These are phyloP conservation scores for Elysia crispata DNA, from an alignment of 2,888 invertebrate genomes.

Conservation along the genomic window DNA sequence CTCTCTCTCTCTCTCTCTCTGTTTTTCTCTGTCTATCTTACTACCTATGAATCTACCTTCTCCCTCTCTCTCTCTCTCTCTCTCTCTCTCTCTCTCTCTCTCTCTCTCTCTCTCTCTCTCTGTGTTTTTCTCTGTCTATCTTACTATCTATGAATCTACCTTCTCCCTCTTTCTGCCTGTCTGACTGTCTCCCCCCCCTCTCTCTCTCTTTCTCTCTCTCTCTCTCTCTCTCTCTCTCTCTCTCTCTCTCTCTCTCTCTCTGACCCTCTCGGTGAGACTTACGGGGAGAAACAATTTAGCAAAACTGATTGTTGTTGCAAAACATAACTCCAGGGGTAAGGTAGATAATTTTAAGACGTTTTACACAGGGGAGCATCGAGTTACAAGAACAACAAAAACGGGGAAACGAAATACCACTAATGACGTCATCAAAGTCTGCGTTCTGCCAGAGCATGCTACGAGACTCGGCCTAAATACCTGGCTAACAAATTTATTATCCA, in stretches of 20 bases:
- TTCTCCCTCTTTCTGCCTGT: not conserved
- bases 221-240: slow-evolving; percentile 17
- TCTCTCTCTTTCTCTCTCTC: slow-evolving; percentile 16
- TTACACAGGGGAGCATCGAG: too few relatives aligned
- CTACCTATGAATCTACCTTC: too few relatives aligned
- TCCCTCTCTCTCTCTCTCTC: not conserved
- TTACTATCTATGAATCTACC: not conserved
- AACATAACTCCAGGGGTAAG: too few relatives aligned
- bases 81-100: slow-evolving; percentile 15
- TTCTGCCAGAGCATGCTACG: too few relatives aligned
- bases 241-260: slow-evolving; percentile 9
- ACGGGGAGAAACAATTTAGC: not conserved
- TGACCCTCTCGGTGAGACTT: not conserved
- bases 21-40: too few relatives aligned
- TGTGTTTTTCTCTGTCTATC: not conserved
- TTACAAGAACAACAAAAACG: too few relatives aligned
- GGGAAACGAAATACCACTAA: too few relatives aligned
- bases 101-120: slow-evolving; percentile 3
- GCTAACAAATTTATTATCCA: too few relatives aligned
- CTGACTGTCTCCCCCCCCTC: not conserved
- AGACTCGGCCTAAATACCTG: too few relatives aligned
- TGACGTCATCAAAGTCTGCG: too few relatives aligned
- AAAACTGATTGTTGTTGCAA: not conserved
- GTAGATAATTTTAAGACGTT: too few relatives aligned
- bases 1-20: too few relatives aligned